Percentiles rank a stretch among this genome's conserved stretches.
Evolutionary conservation across 2,888 invertebrate genomes (phyloP).

Genomic region (Trissonchulus latispiculum): DNA sequence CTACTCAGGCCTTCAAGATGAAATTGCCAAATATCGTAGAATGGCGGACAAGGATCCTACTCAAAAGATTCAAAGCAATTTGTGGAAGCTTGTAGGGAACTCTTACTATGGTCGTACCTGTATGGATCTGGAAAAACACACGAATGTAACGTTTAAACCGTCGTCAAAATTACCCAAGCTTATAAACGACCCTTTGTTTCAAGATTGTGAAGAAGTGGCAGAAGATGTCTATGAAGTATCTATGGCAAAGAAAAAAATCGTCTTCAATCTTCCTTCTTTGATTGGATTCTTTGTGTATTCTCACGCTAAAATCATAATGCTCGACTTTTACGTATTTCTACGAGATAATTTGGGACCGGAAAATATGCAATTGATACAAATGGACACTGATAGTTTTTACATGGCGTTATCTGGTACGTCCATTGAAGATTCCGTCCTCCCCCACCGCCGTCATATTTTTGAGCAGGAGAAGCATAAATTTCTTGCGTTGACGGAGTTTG

Average conservation of each 20-base stretch:
- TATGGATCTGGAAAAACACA: background rate
- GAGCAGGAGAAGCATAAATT: background rate
- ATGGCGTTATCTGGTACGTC: background rate
- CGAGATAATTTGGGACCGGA: background rate
- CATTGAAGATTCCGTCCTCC: background rate
- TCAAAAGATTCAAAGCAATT: conserved; percentile 4
- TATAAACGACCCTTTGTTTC: background rate
- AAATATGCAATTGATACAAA: background rate
- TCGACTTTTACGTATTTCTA: conserved; percentile 6
- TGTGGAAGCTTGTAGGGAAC: background rate
- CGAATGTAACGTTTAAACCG: background rate
- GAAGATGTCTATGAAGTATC: background rate
- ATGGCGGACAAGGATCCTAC: background rate
- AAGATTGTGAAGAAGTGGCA: background rate
- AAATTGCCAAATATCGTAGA: background rate
- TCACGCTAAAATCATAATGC: conserved; percentile 6
- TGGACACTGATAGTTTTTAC: conserved; percentile 14
- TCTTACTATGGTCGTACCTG: background rate
- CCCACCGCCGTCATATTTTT: background rate
- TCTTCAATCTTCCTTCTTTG: background rate
- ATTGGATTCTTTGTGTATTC: conserved; percentile 7
- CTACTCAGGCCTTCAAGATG: background rate
- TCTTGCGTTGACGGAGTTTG: background rate
- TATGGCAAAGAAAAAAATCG: background rate
- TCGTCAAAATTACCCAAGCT: background rate